Percentiles rank a stretch among this genome's conserved stretches.
Conservation (phyloP, 2,797 vertebrate species). For the Babyrousa celebensis region DNA sequence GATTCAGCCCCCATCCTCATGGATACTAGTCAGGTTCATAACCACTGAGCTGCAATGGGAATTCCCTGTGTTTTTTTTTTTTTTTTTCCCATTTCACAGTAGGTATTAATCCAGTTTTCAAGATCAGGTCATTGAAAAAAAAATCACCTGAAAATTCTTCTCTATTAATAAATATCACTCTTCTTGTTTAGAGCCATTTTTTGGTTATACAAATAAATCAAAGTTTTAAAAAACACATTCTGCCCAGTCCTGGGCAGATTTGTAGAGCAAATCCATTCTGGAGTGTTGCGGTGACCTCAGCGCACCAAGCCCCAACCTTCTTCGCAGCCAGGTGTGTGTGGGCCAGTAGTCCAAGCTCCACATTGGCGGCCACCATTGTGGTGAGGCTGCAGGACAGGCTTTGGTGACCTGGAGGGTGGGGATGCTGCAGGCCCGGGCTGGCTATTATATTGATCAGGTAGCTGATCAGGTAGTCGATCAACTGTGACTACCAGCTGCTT, state of each 20-base stretch:
- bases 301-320: not conserved
- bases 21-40: no score
- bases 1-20: no score
- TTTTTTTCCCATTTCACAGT: not conserved
- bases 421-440: constrained; percentile 95
- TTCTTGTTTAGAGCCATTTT: not conserved
- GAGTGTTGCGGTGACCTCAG: not conserved
- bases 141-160: constrained; percentile 55
- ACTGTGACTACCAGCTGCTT: constrained; percentile 93
- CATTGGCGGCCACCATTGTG: constrained; percentile 92
- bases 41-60: no score
- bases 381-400: constrained; percentile 92
- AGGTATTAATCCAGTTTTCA: constrained; percentile 62
- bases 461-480: constrained; percentile 95
- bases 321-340: rapidly evolving
- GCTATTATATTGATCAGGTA: constrained; percentile 98
- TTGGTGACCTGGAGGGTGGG: constrained; percentile 93
- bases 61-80: not conserved
- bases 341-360: constrained; percentile 92
- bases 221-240: not conserved
- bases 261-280: not conserved
- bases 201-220: not conserved
- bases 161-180: constrained; percentile 51
- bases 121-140: not conserved
- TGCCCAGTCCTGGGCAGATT: not conserved